Base-by-base conservation (phyloP, 2,888 invertebrate species). In the Hoplodrina ambigua region DNA sequence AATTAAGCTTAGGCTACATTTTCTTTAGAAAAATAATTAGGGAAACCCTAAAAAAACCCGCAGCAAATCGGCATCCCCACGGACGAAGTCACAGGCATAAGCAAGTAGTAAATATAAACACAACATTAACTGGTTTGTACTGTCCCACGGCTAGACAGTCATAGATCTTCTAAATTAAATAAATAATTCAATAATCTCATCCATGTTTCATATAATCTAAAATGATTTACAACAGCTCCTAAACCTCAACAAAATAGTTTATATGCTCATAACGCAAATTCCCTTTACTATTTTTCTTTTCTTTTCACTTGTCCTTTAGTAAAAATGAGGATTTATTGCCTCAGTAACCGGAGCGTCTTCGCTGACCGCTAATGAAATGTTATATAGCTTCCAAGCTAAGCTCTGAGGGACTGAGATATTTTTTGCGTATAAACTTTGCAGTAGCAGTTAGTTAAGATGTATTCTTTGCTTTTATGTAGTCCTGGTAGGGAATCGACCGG, bases 281-380 rank as follows among this genome's bases (percentile, higher is more conserved):
- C 89, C 86, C 81, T 81, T 81, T 82, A 84, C 91, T 93, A 92
- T 94, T 92, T 94, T 91, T 93, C 92, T 93, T 92, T 91, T 93
- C 90, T 91, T 92, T 94, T 93, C 93, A 93, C 94, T 93, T 91
- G 93, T 92, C 91, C 93, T 89, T 88, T 89, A 82, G 92, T 88
- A 92, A 92, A 93, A 94, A 94, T 94, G 94, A 94, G 92, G 94
- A 94, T 94, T 94, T 94, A 94, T 94, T 88, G 93, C 92, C 88
- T 88, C 87, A 86, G 90, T 89, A 90, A 92, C 87, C 87, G 87
- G 87, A 87, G 87, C 87, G 88, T 88, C 88, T 90, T 86, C 86
- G 88, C 89, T 91, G 93, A 92, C 92, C 92, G 86, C 92, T 93
- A 94, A 93, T 93, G 93, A 93, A 93, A 93, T 93, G 91, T 90